Evolutionary conservation across 2,113 vertebrate species (phyloP).

Genomic region (Oncorhynchus gorbuscha): DNA sequence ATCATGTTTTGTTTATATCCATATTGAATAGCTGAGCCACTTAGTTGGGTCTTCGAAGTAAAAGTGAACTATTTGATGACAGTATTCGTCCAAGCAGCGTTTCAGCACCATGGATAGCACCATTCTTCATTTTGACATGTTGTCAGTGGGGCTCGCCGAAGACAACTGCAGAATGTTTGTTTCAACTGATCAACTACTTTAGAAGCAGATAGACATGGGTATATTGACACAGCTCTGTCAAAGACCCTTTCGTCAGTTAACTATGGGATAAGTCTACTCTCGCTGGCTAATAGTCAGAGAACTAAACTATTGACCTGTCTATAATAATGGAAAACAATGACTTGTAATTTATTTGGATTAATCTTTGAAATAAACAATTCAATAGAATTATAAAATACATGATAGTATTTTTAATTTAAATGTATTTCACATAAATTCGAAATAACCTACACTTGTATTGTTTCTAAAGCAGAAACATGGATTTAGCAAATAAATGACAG

Average conservation of each 20-base stretch:
- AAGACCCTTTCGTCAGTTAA: background rate
- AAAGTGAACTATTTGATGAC: background rate
- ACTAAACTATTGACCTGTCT: background rate
- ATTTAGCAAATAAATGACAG: too few relatives aligned
- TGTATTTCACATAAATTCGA: background rate
- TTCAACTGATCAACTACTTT: background rate
- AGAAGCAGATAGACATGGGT: background rate
- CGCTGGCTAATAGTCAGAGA: background rate
- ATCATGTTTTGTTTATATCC: background rate
- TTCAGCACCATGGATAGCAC: slow-evolving; percentile 74
- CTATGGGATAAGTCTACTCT: background rate
- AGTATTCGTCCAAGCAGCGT: background rate
- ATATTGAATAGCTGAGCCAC: background rate
- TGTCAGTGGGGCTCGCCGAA: background rate
- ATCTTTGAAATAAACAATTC: background rate
- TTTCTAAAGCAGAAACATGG: too few relatives aligned
- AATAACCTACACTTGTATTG: too few relatives aligned
- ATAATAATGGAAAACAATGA: too few relatives aligned
- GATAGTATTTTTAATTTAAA: background rate
- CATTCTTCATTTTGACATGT: background rate
- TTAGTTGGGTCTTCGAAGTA: background rate
- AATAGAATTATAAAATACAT: background rate
- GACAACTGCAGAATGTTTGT: background rate
- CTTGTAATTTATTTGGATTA: too few relatives aligned
- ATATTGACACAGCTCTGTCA: background rate